Percentiles rank a stretch among this genome's conserved stretches.
phyloP scores from a whole-genome alignment of 2,797 vertebrate species.

The Chelonia mydas region DNA sequence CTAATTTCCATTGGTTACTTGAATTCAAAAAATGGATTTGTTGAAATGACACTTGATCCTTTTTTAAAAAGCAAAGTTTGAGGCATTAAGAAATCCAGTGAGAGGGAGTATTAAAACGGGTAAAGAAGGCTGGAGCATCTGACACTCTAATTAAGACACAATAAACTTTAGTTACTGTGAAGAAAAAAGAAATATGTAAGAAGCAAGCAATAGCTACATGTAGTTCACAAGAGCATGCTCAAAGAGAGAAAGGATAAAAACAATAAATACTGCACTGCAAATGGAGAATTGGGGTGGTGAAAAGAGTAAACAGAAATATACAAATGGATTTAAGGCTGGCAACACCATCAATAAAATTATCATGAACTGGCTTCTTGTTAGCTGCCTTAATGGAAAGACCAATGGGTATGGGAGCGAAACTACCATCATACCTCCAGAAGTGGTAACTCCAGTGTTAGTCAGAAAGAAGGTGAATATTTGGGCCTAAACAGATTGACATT shows the following conservation, averaged over 20 bases:
- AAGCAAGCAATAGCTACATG: neutral
- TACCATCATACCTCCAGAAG: no score
- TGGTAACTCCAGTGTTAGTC: no score
- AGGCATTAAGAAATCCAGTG: neutral
- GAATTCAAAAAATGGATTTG: neutral
- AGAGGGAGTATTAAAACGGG: no score
- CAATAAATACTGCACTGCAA: neutral
- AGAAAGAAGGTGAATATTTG: no score
- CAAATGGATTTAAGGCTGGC: neutral
- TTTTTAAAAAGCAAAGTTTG: neutral
- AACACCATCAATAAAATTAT: no score
- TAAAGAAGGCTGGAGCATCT: neutral
- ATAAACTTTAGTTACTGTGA: neutral
- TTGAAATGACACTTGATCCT: neutral
- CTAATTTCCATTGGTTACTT: neutral
- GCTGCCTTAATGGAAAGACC: no score
- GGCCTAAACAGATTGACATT: no score
- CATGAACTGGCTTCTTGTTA: no score
- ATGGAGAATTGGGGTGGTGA: neutral
- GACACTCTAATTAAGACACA: neutral
- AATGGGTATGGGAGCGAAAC: no score
- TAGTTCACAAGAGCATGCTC: neutral
- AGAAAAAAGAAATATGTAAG: neutral
- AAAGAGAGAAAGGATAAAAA: neutral
- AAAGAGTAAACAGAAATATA: neutral